Percentiles rank a stretch among this genome's conserved stretches.
phyloP scores from a whole-genome alignment of 2,797 vertebrate species.

The Brachymystax lenok region DNA sequence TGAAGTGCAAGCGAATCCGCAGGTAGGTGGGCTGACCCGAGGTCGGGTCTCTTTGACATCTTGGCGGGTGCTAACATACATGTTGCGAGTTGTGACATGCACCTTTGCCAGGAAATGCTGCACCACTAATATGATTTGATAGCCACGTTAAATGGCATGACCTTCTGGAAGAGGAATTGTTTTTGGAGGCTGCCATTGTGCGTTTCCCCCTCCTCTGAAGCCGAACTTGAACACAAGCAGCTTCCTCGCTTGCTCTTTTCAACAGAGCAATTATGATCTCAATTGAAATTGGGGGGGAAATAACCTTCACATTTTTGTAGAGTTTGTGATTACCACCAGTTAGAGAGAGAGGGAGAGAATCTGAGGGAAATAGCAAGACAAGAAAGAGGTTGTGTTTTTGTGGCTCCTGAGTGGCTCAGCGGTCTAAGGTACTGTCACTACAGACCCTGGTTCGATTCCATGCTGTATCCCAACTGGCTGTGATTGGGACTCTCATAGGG shows the following conservation, averaged over 20 bases:
- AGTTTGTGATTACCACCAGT: not conserved
- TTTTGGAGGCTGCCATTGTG: slow-evolving; percentile 22
- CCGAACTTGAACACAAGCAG: not conserved
- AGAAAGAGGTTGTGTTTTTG: not conserved
- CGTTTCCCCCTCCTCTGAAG: slow-evolving; percentile 1
- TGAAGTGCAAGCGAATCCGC: not conserved
- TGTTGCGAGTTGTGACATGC: slow-evolving; percentile 16
- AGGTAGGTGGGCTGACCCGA: not conserved
- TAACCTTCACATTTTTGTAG: not conserved
- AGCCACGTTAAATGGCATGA: slow-evolving; percentile 28
- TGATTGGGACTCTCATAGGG: too few species aligned
- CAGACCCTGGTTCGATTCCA: too few species aligned
- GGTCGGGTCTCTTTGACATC: slow-evolving; percentile 17
- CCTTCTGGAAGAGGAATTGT: slow-evolving; percentile 33
- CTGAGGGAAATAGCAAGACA: not conserved
- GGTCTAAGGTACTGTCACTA: too few species aligned
- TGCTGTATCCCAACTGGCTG: too few species aligned
- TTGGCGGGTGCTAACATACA: not conserved
- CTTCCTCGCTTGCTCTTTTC: slow-evolving; percentile 6
- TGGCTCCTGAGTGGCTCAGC: not conserved
- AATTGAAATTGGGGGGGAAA: not conserved
- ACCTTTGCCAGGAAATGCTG: slow-evolving; percentile 28
- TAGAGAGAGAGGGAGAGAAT: not conserved
- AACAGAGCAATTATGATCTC: slow-evolving; percentile 2
- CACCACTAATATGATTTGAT: slow-evolving; percentile 33